Percentiles rank a stretch among this genome's conserved stretches.
Conservation (phyloP, 2,888 invertebrate genomes). For the Temnothorax rugatulus region DNA sequence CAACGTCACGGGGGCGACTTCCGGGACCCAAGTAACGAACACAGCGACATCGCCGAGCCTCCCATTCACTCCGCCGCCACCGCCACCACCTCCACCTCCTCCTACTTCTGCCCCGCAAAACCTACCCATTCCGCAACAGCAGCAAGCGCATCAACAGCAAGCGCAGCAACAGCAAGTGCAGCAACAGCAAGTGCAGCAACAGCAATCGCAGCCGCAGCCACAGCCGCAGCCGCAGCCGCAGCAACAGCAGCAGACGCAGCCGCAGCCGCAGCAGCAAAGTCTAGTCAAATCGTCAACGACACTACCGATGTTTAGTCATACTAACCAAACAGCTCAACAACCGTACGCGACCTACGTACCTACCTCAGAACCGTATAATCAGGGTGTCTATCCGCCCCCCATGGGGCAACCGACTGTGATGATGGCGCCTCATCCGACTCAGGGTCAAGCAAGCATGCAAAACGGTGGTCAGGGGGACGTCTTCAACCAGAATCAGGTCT, state of each 20-base stretch:
- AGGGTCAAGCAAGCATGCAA: slow-evolving; percentile 74
- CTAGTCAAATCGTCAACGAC: slow-evolving; percentile 81
- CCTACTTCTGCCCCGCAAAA: slow-evolving; percentile 37
- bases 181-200: slow-evolving; percentile 16
- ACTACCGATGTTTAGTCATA: slow-evolving; percentile 79
- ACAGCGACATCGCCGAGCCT: slow-evolving; percentile 83
- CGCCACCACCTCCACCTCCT: slow-evolving; percentile 60
- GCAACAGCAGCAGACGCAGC: slow-evolving; percentile 40
- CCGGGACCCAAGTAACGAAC: slow-evolving; percentile 77
- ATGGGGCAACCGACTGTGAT: slow-evolving; percentile 80
- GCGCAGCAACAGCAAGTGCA: slow-evolving; percentile 57
- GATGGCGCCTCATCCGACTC: slow-evolving; percentile 79
- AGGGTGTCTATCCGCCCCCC: slow-evolving; percentile 77
- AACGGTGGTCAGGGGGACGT: slow-evolving; percentile 78
- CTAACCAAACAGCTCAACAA: slow-evolving; percentile 72
- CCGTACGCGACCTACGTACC: slow-evolving; percentile 80
- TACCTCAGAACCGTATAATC: slow-evolving; percentile 81
- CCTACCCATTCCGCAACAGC: slow-evolving; percentile 62
- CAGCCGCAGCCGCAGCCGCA: slow-evolving; percentile 52
- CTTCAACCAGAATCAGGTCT: slow-evolving; percentile 82
- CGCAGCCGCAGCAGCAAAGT: slow-evolving; percentile 74
- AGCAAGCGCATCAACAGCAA: slow-evolving; percentile 25
- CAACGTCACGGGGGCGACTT: slow-evolving; percentile 27
- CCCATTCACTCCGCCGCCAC: slow-evolving; percentile 79
- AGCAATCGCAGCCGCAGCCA: slow-evolving; percentile 65